These are phyloP conservation scores for Leptarthrus brevirostris DNA, from an alignment of 2,888 invertebrate genomes.

Conservation along the genomic window DNA sequence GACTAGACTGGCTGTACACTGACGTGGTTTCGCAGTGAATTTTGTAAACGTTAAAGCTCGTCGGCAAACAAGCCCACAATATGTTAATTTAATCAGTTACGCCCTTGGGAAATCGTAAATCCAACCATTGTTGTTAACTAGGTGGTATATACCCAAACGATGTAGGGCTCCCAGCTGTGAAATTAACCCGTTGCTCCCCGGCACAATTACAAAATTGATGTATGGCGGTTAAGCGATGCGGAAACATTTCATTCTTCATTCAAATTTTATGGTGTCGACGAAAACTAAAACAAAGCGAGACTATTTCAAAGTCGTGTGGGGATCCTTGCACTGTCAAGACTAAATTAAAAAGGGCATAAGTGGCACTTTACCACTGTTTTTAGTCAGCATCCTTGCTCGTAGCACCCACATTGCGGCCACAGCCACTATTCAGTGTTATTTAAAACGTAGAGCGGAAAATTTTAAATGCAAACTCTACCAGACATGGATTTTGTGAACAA, in stretches of 20 bases:
- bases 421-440: not conserved
- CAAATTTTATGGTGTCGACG: not conserved
- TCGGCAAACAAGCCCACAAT: not conserved
- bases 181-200: not conserved
- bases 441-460: not conserved
- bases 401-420: not conserved
- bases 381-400: too few relatives aligned
- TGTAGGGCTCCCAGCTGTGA: not conserved
- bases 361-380: too few relatives aligned
- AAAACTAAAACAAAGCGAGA: conserved; percentile 25
- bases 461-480: conserved; percentile 12
- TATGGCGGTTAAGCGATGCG: not conserved
- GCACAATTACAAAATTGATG: conserved; percentile 6
- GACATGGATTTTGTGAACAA: conserved; percentile 32
- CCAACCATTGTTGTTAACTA: conserved; percentile 12
- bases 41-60: not conserved
- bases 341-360: too few relatives aligned
- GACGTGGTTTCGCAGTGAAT: not conserved
- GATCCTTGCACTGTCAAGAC: too few relatives aligned
- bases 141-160: not conserved
- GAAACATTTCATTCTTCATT: not conserved
- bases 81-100: conserved; percentile 43
- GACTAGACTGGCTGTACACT: not conserved
- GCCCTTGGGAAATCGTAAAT: conserved; percentile 26
- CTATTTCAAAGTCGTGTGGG: too few relatives aligned